A percentile compares a stretch with the other conserved stretches of the same genome.
phyloP scores from a whole-genome alignment of 2,797 vertebrate species.

The Girardinus metallicus region DNA sequence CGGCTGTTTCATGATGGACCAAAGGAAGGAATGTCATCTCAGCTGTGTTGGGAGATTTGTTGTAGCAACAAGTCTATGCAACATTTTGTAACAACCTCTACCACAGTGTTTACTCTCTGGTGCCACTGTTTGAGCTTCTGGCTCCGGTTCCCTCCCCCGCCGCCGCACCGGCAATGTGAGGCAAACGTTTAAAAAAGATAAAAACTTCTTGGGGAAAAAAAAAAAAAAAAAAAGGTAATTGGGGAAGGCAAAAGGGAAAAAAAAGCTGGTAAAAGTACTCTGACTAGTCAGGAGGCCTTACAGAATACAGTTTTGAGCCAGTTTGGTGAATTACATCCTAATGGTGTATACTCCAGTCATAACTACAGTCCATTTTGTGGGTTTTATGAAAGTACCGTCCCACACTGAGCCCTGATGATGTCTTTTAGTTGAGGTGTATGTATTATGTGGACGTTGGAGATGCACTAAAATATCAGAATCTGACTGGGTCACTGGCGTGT shows the following conservation, averaged over 20 bases:
- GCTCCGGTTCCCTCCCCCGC: neutral
- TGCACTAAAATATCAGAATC: neutral
- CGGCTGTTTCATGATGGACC: neutral
- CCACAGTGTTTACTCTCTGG: slow-evolving; percentile 35
- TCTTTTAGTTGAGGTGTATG: neutral
- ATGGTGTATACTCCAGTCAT: neutral
- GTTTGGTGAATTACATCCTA: slow-evolving; percentile 24
- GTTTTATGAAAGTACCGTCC: neutral
- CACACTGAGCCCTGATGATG: neutral
- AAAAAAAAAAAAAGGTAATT: neutral
- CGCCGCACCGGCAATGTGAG: slow-evolving; percentile 3
- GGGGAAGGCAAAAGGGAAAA: neutral
- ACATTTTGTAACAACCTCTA: slow-evolving; percentile 13
- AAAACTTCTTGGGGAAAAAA: neutral
- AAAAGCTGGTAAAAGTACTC: slow-evolving; percentile 48
- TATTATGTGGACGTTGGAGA: neutral
- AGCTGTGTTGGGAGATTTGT: slow-evolving; percentile 8
- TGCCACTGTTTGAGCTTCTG: slow-evolving; percentile 7
- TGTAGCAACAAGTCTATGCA: slow-evolving; percentile 23
- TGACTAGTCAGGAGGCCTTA: slow-evolving; percentile 11
- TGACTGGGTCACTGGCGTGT: neutral
- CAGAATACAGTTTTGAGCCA: slow-evolving; percentile 27
- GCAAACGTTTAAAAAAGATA: neutral
- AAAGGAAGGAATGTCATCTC: neutral
- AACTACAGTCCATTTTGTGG: neutral